Conservation (phyloP, 2,888 invertebrate genomes). For the Epinotia brunnichana region DNA sequence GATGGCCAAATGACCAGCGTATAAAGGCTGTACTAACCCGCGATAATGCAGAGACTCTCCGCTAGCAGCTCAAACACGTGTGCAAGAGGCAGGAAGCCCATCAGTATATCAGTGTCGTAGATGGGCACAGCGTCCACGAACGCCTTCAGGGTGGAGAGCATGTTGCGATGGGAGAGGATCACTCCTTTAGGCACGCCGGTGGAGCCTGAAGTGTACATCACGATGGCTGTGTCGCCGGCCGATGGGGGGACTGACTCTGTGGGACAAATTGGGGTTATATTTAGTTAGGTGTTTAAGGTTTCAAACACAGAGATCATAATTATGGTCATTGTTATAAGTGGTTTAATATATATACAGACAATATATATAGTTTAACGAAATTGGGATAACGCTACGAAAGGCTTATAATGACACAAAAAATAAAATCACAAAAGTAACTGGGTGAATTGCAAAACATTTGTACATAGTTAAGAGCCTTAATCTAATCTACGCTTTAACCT, state of each 20-base stretch:
- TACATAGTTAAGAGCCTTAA: no score
- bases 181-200: constrained; percentile 98
- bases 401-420: no score
- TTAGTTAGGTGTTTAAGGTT: neutral
- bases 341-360: no score
- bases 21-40: constrained; percentile 84
- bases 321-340: no score
- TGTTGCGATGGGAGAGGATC: constrained; percentile 91
- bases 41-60: constrained; percentile 92
- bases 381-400: no score
- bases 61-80: constrained; percentile 98
- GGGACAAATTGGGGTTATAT: constrained; percentile 46
- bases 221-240: constrained; percentile 93
- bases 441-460: no score
- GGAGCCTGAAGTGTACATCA: constrained; percentile 99
- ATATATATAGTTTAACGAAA: no score
- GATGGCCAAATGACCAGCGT: no score
- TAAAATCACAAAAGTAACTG: no score
- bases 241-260: constrained; percentile 85
- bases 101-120: constrained; percentile 90
- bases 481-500: no score
- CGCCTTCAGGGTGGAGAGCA: constrained; percentile 90
- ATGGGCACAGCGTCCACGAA: constrained; percentile 91
- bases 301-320: no score
- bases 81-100: constrained; percentile 98